phyloP scores from a whole-genome alignment of 2,113 vertebrate genomes.

The Mixornis gularis region DNA sequence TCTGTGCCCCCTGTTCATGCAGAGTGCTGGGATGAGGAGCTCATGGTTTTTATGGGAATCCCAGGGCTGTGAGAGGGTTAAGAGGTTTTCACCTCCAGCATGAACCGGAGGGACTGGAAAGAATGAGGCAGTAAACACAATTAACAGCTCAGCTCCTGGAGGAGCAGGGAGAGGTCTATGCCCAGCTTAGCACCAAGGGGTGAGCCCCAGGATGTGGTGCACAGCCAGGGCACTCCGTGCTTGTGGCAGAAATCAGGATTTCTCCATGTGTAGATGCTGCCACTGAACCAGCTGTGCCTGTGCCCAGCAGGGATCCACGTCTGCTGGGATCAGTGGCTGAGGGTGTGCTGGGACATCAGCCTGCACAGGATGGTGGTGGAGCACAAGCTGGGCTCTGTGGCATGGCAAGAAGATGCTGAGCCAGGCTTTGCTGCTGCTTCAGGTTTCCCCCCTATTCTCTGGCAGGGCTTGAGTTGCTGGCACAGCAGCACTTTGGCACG shows the following conservation, averaged over 20 bases:
- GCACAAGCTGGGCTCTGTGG: background rate
- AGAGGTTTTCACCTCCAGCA: background rate
- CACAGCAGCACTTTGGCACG: background rate
- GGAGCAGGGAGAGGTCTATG: background rate
- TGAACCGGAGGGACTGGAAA: background rate
- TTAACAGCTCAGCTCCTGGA: accelerated
- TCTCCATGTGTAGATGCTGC: background rate
- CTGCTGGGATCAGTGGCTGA: background rate
- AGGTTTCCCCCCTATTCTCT: background rate
- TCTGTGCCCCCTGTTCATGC: accelerated
- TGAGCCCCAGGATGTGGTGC: background rate
- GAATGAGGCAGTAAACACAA: background rate
- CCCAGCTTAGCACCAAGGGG: background rate
- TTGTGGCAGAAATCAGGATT: background rate
- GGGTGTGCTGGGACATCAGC: background rate
- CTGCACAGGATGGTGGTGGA: background rate
- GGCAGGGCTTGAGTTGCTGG: background rate
- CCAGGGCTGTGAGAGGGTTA: background rate
- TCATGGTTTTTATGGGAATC: background rate
- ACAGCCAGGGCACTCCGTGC: background rate
- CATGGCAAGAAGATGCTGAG: background rate
- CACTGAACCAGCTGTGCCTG: background rate
- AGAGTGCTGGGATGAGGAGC: background rate
- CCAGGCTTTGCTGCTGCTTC: background rate
- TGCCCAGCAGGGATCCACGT: background rate